Evolutionary conservation across 2,888 invertebrate genomes (phyloP).

Genomic region (Agelastica alni): DNA sequence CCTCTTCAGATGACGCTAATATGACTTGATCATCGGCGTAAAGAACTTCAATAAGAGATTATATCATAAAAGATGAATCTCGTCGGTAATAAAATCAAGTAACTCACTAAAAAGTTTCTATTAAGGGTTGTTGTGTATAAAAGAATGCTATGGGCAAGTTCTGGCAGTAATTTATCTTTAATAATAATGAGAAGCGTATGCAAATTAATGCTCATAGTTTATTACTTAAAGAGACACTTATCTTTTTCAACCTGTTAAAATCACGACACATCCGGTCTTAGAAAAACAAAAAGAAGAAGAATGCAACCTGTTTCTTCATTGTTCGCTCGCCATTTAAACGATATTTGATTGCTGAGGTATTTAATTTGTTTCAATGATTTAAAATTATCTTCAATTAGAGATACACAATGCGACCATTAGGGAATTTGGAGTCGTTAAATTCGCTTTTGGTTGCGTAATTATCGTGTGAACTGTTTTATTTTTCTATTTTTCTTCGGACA

Average conservation of each 20-base stretch:
- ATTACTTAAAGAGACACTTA: conserved; percentile 4
- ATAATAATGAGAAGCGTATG: conserved; percentile 41
- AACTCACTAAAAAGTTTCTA: too few relatives aligned
- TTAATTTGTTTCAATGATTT: conserved; percentile 33
- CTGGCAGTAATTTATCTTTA: too few relatives aligned
- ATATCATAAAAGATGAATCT: too few relatives aligned
- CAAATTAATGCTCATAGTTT: conserved; percentile 33
- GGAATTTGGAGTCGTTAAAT: conserved; percentile 27
- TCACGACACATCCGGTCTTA: conserved; percentile 29
- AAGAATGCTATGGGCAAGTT: too few relatives aligned
- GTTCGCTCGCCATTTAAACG: conserved; percentile 31
- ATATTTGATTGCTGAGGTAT: conserved; percentile 34
- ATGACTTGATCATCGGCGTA: too few relatives aligned
- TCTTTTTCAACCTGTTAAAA: conserved; percentile 25
- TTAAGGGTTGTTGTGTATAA: too few relatives aligned
- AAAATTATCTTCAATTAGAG: conserved; percentile 35
- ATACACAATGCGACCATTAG: conserved; percentile 35
- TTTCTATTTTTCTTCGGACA: conserved; percentile 22
- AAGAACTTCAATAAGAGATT: too few relatives aligned
- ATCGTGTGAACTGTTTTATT: conserved; percentile 31
- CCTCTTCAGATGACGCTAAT: too few relatives aligned
- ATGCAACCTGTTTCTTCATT: conserved; percentile 33
- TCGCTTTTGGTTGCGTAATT: conserved; percentile 31
- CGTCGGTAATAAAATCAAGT: too few relatives aligned
- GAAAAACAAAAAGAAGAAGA: conserved; percentile 23